phyloP scores from a whole-genome alignment of 2,113 vertebrate genomes.

The Sinosuthora webbiana region DNA sequence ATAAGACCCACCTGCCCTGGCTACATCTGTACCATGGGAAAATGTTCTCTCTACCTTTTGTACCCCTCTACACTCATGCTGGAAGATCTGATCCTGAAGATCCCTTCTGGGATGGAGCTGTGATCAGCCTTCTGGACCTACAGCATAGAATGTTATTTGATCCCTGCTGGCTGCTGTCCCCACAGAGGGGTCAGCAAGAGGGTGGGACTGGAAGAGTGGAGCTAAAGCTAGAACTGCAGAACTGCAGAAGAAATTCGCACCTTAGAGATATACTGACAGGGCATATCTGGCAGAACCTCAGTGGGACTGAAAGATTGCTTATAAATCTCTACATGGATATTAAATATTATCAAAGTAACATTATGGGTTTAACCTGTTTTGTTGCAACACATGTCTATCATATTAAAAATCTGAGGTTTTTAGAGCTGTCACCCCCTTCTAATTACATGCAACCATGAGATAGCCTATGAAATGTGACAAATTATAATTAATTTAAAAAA shows the following conservation, averaged over 20 bases:
- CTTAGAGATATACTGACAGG: background rate
- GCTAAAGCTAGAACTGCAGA: background rate
- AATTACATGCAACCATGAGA: background rate
- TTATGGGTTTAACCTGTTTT: background rate
- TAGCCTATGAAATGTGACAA: background rate
- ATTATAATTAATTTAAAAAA: background rate
- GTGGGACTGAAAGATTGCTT: background rate
- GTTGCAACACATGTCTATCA: background rate
- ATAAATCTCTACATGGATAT: background rate
- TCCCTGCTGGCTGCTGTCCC: background rate
- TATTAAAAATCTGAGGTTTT: background rate
- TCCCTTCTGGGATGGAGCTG: background rate
- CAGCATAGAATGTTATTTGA: too few species aligned
- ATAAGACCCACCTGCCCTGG: background rate
- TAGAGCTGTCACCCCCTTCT: background rate
- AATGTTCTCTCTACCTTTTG: background rate
- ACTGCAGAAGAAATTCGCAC: background rate
- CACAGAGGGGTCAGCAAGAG: background rate
- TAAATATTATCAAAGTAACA: background rate
- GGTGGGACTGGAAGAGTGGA: background rate
- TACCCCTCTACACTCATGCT: fast-evolving
- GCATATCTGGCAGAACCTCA: background rate
- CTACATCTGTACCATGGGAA: background rate
- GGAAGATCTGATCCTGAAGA: background rate
- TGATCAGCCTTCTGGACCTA: background rate